These are phyloP conservation scores for Bolinopsis microptera DNA, from an alignment of 37 sponge, comb jelly and placozoan genomes.

Conservation along the genomic window DNA sequence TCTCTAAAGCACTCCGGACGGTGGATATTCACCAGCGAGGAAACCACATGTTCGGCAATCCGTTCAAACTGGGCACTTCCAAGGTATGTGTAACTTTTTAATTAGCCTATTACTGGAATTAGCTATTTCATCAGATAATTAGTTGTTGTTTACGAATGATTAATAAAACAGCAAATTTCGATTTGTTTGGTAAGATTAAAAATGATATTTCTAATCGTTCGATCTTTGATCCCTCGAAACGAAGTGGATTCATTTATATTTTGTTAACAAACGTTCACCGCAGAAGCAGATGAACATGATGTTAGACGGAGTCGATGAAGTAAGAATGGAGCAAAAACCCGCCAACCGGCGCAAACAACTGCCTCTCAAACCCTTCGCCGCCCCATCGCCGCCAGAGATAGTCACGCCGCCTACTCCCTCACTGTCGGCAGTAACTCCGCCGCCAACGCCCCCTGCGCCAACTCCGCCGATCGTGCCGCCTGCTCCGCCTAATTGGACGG, in stretches of 20 bases:
- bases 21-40: constrained; percentile 40
- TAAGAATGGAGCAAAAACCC: constrained; percentile 2
- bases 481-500: not conserved
- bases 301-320: constrained; percentile 2
- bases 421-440: not conserved
- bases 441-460: constrained; percentile 26
- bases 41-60: constrained; percentile 64
- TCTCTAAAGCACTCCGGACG: constrained; percentile 26
- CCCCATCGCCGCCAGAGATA: not conserved
- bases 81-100: not conserved
- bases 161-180: no score
- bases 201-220: no score
- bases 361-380: constrained; percentile 40
- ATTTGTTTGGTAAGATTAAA: no score
- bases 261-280: no score
- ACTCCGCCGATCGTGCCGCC: not conserved
- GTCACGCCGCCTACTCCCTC: constrained; percentile 21
- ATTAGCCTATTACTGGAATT: no score
- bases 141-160: no score
- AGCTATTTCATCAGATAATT: no score
- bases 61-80: constrained; percentile 59
- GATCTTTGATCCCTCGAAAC: no score
- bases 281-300: constrained; percentile 64
- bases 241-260: no score
- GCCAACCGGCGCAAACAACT: constrained; percentile 38